phyloP scores from a whole-genome alignment of 2,113 vertebrate genomes.

The Prochilodus magdalenae region DNA sequence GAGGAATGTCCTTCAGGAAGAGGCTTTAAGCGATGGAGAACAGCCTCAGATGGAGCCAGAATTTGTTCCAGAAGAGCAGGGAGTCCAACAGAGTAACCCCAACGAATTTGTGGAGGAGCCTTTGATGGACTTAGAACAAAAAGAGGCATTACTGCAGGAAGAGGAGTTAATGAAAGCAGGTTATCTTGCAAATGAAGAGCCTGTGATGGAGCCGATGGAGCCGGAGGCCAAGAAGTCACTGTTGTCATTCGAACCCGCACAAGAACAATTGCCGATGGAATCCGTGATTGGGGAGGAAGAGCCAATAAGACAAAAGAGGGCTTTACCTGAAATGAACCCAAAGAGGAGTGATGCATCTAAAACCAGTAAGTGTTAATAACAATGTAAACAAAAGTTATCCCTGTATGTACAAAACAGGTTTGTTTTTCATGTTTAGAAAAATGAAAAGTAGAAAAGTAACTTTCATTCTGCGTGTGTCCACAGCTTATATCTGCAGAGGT shows the following conservation, averaged over 20 bases:
- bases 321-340: background rate
- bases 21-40: background rate
- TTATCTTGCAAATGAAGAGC: slow-evolving; percentile 30
- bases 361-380: background rate
- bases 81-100: background rate
- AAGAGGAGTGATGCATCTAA: background rate
- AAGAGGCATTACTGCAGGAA: background rate
- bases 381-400: background rate
- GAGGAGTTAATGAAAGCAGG: background rate
- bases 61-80: background rate
- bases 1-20: background rate
- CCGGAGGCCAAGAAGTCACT: slow-evolving; percentile 8
- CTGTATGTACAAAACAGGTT: no score
- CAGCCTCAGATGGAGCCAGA: slow-evolving; percentile 28
- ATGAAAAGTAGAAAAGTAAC: background rate
- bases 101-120: slow-evolving; percentile 26
- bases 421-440: background rate
- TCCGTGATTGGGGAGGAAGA: background rate
- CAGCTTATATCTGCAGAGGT: slow-evolving; percentile 52
- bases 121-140: slow-evolving; percentile 38
- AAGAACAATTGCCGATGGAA: background rate
- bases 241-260: slow-evolving; percentile 11
- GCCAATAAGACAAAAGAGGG: background rate
- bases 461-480: slow-evolving; percentile 35
- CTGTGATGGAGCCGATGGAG: slow-evolving; percentile 1